phyloP scores from a whole-genome alignment of 2,888 invertebrate species.

The Trimorus sp. region DNA sequence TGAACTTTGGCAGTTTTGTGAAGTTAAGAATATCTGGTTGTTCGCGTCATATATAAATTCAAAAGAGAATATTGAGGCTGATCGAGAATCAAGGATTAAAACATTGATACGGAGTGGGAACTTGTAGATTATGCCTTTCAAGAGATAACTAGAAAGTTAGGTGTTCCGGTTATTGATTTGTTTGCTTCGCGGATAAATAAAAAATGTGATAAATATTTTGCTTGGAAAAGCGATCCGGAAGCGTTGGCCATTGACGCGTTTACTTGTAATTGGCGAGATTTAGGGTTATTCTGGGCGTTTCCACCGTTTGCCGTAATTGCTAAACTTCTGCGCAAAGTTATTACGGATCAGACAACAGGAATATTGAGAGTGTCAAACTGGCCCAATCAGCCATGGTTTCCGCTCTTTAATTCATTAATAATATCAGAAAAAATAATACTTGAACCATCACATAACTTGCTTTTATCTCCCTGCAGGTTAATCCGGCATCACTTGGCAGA shows the following conservation, averaged over 20 bases:
- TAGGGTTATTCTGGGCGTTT: constrained; percentile 43
- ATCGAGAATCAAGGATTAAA: constrained; percentile 24
- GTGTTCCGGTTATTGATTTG: constrained; percentile 15
- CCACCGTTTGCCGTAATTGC: constrained; percentile 25
- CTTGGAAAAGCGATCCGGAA: constrained; percentile 60
- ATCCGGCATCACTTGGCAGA: constrained; percentile 66
- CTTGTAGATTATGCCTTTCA: constrained; percentile 10
- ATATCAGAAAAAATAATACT: constrained; percentile 56
- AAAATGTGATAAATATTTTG: constrained; percentile 50
- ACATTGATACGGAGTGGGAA: constrained; percentile 47
- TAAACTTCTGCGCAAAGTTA: constrained; percentile 21
- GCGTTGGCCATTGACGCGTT: constrained; percentile 51
- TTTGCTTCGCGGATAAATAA: constrained; percentile 23
- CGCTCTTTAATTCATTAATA: constrained; percentile 36
- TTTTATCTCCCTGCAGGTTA: constrained; percentile 68
- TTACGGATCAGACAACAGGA: constrained; percentile 12
- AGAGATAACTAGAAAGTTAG: background rate
- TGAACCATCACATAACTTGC: constrained; percentile 64
- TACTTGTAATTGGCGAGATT: constrained; percentile 64
- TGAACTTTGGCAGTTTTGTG: constrained; percentile 33
- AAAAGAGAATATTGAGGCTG: constrained; percentile 52
- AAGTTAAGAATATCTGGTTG: constrained; percentile 37
- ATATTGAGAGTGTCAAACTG: constrained; percentile 23
- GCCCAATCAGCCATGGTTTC: constrained; percentile 32
- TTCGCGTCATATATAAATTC: constrained; percentile 51